Percentiles rank a stretch among this genome's conserved stretches.
Evolutionary conservation across 2,888 invertebrate species (phyloP).

Genomic region (Yponomeuta evonymella): DNA sequence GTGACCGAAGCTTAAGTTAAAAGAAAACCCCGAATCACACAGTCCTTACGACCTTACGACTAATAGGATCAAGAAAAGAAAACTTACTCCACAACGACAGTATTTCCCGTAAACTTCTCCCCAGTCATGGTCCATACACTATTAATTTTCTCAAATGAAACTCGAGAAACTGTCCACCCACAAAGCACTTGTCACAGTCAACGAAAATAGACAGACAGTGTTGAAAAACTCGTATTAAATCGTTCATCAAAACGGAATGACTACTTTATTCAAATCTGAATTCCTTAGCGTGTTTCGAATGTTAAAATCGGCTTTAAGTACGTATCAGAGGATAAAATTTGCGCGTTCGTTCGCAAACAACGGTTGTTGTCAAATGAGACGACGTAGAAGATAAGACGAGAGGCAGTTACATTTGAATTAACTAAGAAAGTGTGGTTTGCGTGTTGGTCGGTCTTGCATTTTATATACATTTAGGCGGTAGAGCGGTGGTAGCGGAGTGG

Average conservation of each 20-base stretch:
- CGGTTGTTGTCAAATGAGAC: neutral
- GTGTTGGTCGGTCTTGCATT: too few relatives aligned
- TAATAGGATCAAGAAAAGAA: neutral
- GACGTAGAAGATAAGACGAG: neutral
- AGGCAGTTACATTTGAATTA: too few relatives aligned
- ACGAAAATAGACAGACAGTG: neutral
- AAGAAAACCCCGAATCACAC: too few relatives aligned
- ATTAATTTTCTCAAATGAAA: neutral
- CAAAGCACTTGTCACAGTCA: neutral
- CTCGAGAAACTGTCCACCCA: neutral
- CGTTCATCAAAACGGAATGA: neutral
- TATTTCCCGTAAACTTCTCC: neutral
- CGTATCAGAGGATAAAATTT: neutral
- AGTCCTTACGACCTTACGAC: too few relatives aligned
- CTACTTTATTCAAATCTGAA: neutral
- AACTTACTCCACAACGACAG: constrained; percentile 6
- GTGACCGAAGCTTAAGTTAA: too few relatives aligned
- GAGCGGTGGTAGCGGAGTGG: too few relatives aligned
- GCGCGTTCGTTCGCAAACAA: constrained; percentile 1
- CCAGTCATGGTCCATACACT: constrained; percentile 1
- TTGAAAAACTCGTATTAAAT: neutral
- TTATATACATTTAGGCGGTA: too few relatives aligned
- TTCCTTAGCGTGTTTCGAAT: neutral
- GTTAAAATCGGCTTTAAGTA: neutral
- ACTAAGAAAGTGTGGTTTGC: too few relatives aligned